Base-by-base conservation (phyloP, 2,888 invertebrate species). In the Cerastis leucographa region DNA sequence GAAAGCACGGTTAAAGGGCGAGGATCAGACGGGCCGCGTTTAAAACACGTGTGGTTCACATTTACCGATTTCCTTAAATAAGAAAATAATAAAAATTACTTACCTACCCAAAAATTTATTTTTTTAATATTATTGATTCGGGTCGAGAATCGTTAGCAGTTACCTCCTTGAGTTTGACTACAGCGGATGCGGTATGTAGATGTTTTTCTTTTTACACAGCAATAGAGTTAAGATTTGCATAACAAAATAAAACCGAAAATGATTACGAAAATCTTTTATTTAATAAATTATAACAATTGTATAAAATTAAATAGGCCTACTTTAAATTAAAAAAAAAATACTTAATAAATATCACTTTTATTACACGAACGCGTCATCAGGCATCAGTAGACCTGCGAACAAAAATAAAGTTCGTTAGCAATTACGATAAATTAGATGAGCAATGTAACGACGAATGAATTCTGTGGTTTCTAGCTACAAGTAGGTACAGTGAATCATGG, bases 381-480 rank as follows among this genome's bases (percentile, higher is more conserved):
- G 95, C 96, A 97, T 97, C 8, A 97, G 89, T 2, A 97, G 84
- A 86, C 93, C 97, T 97, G 94, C 12, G 93, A 74, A 40, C 7
- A 80, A 94, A 71, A 87, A 85, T 29, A 14, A 35, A 29, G 4
- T 42, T 19, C 6, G 5, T 40, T 35, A 71, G n/a, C 19, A 22
- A 14, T 49, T 51, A 51, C 51, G 14, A 49, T 25, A 25, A 1
- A 6, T 25, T 44, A 0, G 3, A 42, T 19, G 11, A 40, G 6
- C n/a, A 40, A 0, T 19, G 2, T 9, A n/a, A 46, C 3, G 14
- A 14, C 14, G 44, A 14, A 44, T 42, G 42, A 12, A 12, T 44
- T 44, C 2, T 44, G 44, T 44, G 44, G 44, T 44, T 44, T 44
- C 44, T 6, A 46, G 14, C 44, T 46, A 46, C 44, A 46, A 46